Evolutionary conservation across 2,888 invertebrate genomes (phyloP).

Genomic region (Drosophila heteroneura): DNA sequence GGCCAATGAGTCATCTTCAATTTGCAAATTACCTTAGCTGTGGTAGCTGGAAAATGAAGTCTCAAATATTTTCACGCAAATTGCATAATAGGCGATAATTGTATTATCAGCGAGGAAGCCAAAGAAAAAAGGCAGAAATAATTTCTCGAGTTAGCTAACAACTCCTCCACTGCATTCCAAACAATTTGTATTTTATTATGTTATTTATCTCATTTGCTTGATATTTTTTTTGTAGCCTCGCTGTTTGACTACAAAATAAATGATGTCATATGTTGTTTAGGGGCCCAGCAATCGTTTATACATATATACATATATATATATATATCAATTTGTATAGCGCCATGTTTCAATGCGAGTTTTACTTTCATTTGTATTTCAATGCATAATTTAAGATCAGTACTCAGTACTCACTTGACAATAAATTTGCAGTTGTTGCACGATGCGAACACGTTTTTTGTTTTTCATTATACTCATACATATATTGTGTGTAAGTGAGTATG

Average conservation of each 20-base stretch:
- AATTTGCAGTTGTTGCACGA: constrained; percentile 43
- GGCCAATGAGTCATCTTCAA: constrained; percentile 52
- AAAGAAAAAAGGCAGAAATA: constrained; percentile 13
- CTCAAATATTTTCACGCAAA: constrained; percentile 47
- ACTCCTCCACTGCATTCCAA: constrained; percentile 60
- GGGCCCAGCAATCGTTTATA: constrained; percentile 21
- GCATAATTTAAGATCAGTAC: constrained; percentile 65
- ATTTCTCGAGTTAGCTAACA: constrained; percentile 35
- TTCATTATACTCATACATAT: neutral
- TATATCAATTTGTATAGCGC: constrained; percentile 48
- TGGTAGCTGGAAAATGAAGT: constrained; percentile 4
- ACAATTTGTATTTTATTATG: constrained; percentile 32
- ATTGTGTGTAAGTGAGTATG: neutral
- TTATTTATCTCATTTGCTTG: constrained; percentile 16
- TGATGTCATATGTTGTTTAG: constrained; percentile 63
- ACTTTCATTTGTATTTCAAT: constrained; percentile 70
- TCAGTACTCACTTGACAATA: constrained; percentile 23
- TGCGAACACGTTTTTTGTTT: constrained; percentile 28
- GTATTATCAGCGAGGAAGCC: constrained; percentile 41
- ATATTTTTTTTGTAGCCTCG: constrained; percentile 36
- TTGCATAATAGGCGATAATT: constrained; percentile 59
- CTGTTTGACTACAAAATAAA: constrained; percentile 64
- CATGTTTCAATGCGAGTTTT: constrained; percentile 71
- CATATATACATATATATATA: neutral
- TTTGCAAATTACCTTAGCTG: constrained; percentile 35